Percentiles rank a stretch among this genome's conserved stretches.
These are phyloP conservation scores for Catharus ustulatus DNA, from an alignment of 2,797 vertebrate species.

Conservation along the genomic window DNA sequence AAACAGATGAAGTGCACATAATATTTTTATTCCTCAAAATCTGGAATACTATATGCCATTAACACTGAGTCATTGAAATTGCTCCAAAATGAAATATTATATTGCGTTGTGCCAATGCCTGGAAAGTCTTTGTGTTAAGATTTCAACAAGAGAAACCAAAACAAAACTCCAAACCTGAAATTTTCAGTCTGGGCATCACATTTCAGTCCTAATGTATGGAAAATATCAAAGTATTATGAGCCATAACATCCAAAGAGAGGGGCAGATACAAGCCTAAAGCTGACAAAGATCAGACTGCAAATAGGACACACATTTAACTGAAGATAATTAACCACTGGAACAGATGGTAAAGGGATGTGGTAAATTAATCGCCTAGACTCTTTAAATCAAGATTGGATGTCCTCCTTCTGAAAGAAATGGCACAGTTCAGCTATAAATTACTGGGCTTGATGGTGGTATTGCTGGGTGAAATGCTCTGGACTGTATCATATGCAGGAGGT, in stretches of 20 bases:
- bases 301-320: conserved; percentile 37
- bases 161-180: conserved; percentile 38
- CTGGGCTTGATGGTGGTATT: conserved; percentile 10
- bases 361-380: conserved; percentile 59
- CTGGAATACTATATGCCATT: conserved; percentile 76
- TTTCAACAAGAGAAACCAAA: conserved; percentile 59
- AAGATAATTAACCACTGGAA: conserved; percentile 64
- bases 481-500: conserved; percentile 38
- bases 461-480: conserved; percentile 37
- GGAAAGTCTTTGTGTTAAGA: conserved; percentile 60
- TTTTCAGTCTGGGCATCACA: background rate
- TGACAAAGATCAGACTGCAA: conserved; percentile 53
- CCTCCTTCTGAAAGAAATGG: conserved; percentile 32
- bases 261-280: conserved; percentile 40
- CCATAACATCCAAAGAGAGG: background rate
- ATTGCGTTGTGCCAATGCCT: conserved; percentile 65
- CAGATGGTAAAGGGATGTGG: conserved; percentile 62
- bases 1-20: conserved; percentile 79
- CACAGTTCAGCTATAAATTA: conserved; percentile 55
- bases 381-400: conserved; percentile 58
- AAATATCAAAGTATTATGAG: conserved; percentile 33
- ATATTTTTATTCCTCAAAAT: conserved; percentile 80
- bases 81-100: conserved; percentile 75
- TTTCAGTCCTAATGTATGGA: conserved; percentile 23
- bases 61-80: conserved; percentile 74